Conservation (phyloP, 2,113 vertebrate species). For the Sander vitreus region DNA sequence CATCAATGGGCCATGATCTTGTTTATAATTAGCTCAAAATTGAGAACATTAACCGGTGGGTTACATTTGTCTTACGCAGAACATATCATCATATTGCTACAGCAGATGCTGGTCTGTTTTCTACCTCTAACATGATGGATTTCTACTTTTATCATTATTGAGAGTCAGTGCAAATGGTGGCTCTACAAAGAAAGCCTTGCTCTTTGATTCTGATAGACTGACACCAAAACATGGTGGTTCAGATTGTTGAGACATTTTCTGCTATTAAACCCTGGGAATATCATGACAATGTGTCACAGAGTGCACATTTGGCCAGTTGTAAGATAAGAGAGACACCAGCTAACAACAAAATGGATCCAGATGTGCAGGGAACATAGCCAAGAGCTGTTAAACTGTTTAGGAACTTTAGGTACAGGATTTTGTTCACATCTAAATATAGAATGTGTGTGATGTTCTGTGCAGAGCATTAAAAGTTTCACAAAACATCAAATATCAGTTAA, state of each 20-base stretch:
- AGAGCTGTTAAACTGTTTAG: background rate
- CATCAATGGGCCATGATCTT: background rate
- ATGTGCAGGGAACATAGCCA: background rate
- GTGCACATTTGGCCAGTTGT: constrained; percentile 23
- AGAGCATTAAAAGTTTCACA: background rate
- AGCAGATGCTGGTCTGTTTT: background rate
- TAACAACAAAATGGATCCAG: constrained; percentile 8
- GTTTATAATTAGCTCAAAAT: constrained; percentile 6
- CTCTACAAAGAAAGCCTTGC: constrained; percentile 30
- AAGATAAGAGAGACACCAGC: constrained; percentile 1
- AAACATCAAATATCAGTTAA: background rate
- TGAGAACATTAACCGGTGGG: background rate
- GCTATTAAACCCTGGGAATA: constrained; percentile 8
- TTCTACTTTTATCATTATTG: constrained; percentile 34
- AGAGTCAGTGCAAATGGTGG: constrained; percentile 39
- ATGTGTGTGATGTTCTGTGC: background rate
- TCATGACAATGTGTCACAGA: background rate
- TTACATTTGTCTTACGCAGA: constrained; percentile 16
- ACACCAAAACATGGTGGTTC: constrained; percentile 15
- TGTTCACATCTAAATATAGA: background rate
- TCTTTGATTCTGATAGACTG: constrained; percentile 44
- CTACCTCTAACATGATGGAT: constrained; percentile 22
- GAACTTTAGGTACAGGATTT: background rate
- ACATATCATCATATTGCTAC: background rate
- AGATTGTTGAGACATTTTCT: constrained; percentile 23